These are phyloP conservation scores for Oncorhynchus gorbuscha DNA, from an alignment of 2,113 vertebrate species.

Conservation along the genomic window DNA sequence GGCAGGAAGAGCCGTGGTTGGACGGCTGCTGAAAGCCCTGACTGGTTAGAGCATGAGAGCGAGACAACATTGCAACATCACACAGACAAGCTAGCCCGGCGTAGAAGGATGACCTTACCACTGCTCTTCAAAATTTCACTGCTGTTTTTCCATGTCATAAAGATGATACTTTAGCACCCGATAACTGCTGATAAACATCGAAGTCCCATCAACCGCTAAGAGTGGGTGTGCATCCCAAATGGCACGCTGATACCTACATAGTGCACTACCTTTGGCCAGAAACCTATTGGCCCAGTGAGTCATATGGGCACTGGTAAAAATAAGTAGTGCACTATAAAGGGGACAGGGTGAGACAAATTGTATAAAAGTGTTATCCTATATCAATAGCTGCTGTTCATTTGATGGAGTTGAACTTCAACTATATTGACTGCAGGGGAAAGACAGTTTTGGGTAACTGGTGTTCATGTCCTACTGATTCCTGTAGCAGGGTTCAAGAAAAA, in stretches of 20 bases:
- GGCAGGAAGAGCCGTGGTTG: slow-evolving; percentile 21
- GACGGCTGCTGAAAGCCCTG: slow-evolving; percentile 14
- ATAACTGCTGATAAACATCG: slow-evolving; percentile 56
- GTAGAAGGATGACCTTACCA: slow-evolving; percentile 52
- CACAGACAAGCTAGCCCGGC: slow-evolving; percentile 29
- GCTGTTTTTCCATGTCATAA: slow-evolving; percentile 53
- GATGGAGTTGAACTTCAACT: slow-evolving; percentile 34
- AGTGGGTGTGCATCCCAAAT: too few relatives aligned
- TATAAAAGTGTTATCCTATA: slow-evolving; percentile 16
- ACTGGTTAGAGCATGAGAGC: slow-evolving; percentile 24
- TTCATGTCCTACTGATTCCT: slow-evolving; percentile 17
- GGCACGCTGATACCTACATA: neutral
- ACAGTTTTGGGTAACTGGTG: slow-evolving; percentile 5
- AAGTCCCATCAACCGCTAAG: slow-evolving; percentile 44
- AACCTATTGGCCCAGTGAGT: too few relatives aligned
- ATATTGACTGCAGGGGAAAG: slow-evolving; percentile 50
- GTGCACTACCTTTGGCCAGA: too few relatives aligned
- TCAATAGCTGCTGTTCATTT: slow-evolving; percentile 25
- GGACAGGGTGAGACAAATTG: slow-evolving; percentile 17
- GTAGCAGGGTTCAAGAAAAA: slow-evolving; percentile 6
- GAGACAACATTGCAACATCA: neutral
- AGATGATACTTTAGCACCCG: slow-evolving; percentile 56
- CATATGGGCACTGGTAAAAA: too few relatives aligned
- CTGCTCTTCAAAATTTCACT: slow-evolving; percentile 43
- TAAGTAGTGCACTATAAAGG: too few relatives aligned